Conservation (phyloP, 30 jellyfish, hydroid and myxozoan species). For the Aurelia aurita region DNA sequence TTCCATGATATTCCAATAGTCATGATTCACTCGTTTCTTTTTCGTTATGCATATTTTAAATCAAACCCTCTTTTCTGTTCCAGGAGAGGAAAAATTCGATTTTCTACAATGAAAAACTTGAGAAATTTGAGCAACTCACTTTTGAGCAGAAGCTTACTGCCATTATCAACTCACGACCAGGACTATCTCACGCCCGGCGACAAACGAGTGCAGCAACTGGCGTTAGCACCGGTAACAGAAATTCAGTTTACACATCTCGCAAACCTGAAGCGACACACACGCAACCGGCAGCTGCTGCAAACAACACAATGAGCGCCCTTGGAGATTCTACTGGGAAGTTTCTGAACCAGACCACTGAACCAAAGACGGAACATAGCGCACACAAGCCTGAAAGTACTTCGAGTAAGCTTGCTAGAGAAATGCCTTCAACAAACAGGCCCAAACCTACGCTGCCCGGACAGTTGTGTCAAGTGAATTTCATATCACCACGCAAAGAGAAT, state of each 20-base stretch:
- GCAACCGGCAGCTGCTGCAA: background rate
- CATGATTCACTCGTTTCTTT: no score
- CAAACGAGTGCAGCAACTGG: background rate
- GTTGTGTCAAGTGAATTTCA: slow-evolving; percentile 37
- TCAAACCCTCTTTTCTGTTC: background rate
- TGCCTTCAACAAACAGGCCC: slow-evolving; percentile 23
- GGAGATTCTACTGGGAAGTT: slow-evolving; percentile 10
- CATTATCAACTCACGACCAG: slow-evolving; percentile 37
- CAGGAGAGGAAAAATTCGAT: slow-evolving; percentile 43
- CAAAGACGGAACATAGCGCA: background rate
- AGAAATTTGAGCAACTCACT: slow-evolving; percentile 10
- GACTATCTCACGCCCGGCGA: slow-evolving; percentile 27
- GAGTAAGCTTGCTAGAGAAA: no score
- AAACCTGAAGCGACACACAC: background rate
- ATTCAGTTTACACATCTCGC: background rate
- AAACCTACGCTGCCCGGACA: slow-evolving; percentile 50
- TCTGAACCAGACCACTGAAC: background rate
- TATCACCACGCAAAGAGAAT: slow-evolving; percentile 35
- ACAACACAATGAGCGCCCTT: background rate
- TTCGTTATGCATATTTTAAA: background rate
- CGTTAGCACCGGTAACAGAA: background rate
- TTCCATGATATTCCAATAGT: no score
- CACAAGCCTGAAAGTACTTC: background rate
- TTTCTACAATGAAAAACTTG: slow-evolving; percentile 21
- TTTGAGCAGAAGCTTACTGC: slow-evolving; percentile 42